phyloP scores from a whole-genome alignment of 2,888 invertebrate species.

The Hartigia nigra region DNA sequence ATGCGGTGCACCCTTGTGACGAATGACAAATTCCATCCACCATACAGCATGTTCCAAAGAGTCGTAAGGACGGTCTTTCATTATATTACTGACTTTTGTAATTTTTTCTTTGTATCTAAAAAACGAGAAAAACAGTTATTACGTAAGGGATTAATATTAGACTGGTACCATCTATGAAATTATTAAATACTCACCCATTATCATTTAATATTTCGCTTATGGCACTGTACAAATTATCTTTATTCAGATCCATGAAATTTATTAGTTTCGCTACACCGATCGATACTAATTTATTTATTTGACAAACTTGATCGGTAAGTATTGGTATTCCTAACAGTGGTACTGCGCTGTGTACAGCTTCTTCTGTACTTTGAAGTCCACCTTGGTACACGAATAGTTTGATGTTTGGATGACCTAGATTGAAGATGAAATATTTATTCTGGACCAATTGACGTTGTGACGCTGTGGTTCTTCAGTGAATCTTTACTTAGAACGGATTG shows the following conservation, averaged over 20 bases:
- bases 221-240: conserved; percentile 21
- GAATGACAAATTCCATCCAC: conserved; percentile 47
- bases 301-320: conserved; percentile 39
- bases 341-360: conserved; percentile 40
- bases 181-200: conserved; percentile 22
- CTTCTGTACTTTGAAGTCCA: conserved; percentile 48
- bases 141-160: no score
- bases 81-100: conserved; percentile 10
- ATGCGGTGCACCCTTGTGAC: conserved; percentile 38
- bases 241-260: conserved; percentile 21
- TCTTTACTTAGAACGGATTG: conserved; percentile 63
- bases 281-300: conserved; percentile 26
- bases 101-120: conserved; percentile 42
- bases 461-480: not conserved
- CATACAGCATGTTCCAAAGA: conserved; percentile 34
- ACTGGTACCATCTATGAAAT: no score
- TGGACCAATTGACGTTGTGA: not conserved
- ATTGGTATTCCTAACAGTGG: conserved; percentile 46
- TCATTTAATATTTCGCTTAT: conserved; percentile 32
- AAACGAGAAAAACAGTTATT: conserved; percentile 6
- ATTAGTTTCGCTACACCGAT: conserved; percentile 34
- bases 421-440: not conserved
- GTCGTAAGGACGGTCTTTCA: conserved; percentile 29
- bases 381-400: conserved; percentile 46
- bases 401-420: conserved; percentile 45